Conservation (phyloP, 2,113 vertebrate genomes). For the Panthera tigris region DNA sequence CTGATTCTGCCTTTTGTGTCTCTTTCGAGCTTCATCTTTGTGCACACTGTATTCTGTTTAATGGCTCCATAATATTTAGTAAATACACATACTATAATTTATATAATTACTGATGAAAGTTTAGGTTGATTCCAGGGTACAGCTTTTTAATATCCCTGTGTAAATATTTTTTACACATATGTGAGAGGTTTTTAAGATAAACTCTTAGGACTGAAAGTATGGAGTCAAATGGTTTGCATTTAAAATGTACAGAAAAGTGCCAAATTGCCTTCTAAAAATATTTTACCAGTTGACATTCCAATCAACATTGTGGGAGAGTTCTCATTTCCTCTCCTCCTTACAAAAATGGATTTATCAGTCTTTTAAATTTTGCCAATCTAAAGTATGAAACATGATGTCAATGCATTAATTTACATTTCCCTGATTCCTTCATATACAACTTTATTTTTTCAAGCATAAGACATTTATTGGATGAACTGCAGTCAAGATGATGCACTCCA, state of each 20-base stretch:
- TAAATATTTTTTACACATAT: background rate
- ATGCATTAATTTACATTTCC: slow-evolving; percentile 39
- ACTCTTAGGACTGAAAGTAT: background rate
- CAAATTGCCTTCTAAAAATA: slow-evolving; percentile 14
- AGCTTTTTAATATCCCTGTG: background rate
- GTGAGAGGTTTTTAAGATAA: background rate
- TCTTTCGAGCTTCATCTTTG: background rate
- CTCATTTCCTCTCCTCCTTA: background rate
- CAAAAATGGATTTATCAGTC: background rate
- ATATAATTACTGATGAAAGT: background rate
- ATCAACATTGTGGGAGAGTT: background rate
- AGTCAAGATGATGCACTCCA: background rate
- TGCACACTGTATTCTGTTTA: background rate
- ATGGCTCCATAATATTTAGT: background rate
- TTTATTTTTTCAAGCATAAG: background rate
- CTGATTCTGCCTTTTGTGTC: background rate
- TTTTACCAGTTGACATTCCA: slow-evolving; percentile 2
- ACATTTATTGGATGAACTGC: background rate
- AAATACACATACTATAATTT: background rate
- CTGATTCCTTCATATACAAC: background rate
- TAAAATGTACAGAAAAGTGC: background rate
- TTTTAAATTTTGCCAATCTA: slow-evolving; percentile 21
- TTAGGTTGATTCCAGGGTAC: background rate
- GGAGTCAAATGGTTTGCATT: background rate
- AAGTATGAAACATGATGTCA: background rate